phyloP scores from a whole-genome alignment of 2,797 vertebrate genomes.

The Pristis pectinata region DNA sequence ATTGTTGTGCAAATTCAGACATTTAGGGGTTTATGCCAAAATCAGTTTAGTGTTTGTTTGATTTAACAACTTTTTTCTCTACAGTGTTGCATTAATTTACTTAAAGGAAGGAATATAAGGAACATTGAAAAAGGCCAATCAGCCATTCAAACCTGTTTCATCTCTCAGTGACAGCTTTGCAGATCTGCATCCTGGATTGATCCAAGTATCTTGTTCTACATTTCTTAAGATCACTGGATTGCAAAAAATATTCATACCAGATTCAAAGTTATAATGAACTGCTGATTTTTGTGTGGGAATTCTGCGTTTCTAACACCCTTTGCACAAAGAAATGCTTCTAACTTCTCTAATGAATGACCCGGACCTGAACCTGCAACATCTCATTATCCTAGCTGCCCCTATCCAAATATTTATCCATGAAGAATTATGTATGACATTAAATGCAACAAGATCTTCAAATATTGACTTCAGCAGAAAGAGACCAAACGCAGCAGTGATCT shows the following conservation, averaged over 20 bases:
- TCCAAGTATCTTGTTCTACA: background rate
- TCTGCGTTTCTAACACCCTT: background rate
- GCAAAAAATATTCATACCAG: background rate
- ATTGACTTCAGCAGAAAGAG: background rate
- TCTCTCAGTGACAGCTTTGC: background rate
- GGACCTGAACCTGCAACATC: background rate
- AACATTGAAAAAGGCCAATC: background rate
- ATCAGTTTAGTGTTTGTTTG: background rate
- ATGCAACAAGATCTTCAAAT: background rate
- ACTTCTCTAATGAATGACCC: background rate
- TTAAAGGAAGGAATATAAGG: background rate
- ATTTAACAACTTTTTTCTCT: background rate
- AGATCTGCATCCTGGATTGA: background rate
- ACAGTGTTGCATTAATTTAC: background rate
- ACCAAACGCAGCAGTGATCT: background rate
- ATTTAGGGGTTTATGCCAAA: background rate
- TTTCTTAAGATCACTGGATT: background rate
- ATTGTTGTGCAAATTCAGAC: background rate
- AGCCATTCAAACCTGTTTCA: background rate
- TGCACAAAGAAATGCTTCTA: background rate
- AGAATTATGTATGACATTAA: background rate
- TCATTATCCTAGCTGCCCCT: background rate
- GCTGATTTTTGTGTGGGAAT: background rate
- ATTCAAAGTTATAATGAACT: background rate
- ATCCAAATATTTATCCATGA: background rate